These are phyloP conservation scores for Cryptus armator DNA, from an alignment of 2,888 invertebrate genomes.

Conservation along the genomic window DNA sequence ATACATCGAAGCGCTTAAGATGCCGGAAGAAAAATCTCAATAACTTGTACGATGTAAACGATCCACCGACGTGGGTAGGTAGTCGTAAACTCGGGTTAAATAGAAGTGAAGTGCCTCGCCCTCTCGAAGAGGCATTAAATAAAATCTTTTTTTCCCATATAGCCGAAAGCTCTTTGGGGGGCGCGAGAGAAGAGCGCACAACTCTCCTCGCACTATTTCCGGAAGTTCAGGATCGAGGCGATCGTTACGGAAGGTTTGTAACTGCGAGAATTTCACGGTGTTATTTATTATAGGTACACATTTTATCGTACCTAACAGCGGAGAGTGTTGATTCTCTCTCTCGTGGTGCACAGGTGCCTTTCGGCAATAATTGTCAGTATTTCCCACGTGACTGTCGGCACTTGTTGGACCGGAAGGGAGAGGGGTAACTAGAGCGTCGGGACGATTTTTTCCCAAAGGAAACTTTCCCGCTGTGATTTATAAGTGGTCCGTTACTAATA, in stretches of 20 bases:
- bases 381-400: constrained; percentile 62
- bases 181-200: constrained; percentile 6
- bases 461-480: constrained; percentile 54
- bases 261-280: constrained; percentile 20
- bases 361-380: constrained; percentile 61
- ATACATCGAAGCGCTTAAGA: not conserved
- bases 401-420: constrained; percentile 14
- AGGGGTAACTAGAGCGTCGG: not conserved
- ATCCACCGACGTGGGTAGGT: constrained; percentile 1
- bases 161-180: not conserved
- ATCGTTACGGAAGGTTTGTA: not conserved
- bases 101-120: not conserved
- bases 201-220: constrained; percentile 10
- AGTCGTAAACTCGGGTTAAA: constrained; percentile 25
- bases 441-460: constrained; percentile 53
- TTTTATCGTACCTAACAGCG: not conserved
- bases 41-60: constrained; percentile 36
- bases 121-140: constrained; percentile 9
- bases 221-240: constrained; percentile 37
- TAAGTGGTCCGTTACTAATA: constrained; percentile 52
- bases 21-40: constrained; percentile 44
- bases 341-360: constrained; percentile 57
- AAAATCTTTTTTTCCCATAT: not conserved
- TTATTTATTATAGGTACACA: constrained; percentile 15
- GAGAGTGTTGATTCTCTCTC: constrained; percentile 1